Evolutionary conservation across 2,888 invertebrate species (phyloP).

Genomic region (Rhorus exstirpatorius): DNA sequence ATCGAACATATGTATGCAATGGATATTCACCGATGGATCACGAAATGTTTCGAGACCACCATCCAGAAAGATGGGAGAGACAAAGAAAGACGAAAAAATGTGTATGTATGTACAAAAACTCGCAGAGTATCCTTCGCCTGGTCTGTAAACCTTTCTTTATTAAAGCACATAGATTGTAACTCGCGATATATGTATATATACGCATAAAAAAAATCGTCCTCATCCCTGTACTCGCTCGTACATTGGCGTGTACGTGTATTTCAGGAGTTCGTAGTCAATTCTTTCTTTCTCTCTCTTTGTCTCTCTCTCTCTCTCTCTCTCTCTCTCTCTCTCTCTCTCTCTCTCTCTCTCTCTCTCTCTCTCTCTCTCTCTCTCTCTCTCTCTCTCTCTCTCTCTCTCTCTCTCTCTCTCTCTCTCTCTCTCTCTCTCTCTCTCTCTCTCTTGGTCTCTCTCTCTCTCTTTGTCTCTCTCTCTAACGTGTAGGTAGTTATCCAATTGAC

Average conservation of each 20-base stretch:
- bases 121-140: too few species aligned
- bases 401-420: constrained; percentile 20
- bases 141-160: too few species aligned
- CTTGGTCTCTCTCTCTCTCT: background rate
- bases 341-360: constrained; percentile 19
- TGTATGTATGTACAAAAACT: too few species aligned
- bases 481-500: constrained; percentile 85
- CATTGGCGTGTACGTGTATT: constrained; percentile 51
- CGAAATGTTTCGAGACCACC: too few species aligned
- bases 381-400: constrained; percentile 34
- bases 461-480: constrained; percentile 54
- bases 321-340: constrained; percentile 27
- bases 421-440: constrained; percentile 37
- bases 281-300: constrained; percentile 21
- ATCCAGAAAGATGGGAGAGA: too few species aligned
- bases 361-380: constrained; percentile 30
- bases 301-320: constrained; percentile 31
- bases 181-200: constrained; percentile 73
- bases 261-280: constrained; percentile 70
- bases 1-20: too few species aligned
- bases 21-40: too few species aligned
- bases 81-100: too few species aligned
- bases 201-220: constrained; percentile 52
- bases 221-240: constrained; percentile 45
- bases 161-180: too few species aligned